Conservation (phyloP, 2,888 invertebrate genomes). For the Sminthurinus aureus region DNA sequence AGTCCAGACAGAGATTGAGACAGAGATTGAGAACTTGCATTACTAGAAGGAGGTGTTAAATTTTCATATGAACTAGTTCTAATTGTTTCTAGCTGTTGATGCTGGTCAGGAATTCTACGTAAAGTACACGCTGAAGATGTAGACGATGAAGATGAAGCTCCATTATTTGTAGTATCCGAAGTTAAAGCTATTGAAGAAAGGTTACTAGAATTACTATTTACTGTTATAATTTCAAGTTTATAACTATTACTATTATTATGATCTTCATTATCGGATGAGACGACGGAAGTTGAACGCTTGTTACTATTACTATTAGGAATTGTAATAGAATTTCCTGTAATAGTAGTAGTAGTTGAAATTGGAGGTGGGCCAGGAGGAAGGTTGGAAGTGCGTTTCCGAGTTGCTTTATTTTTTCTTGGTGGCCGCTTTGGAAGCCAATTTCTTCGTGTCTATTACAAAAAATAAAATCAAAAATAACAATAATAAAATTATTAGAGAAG, state of each 20-base stretch:
- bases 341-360: not conserved
- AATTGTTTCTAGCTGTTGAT: not conserved
- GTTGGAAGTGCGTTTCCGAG: not conserved
- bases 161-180: not conserved
- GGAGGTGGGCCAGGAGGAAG: not conserved
- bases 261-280: slow-evolving; percentile 6
- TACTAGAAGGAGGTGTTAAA: not conserved
- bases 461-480: slow-evolving; percentile 2
- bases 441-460: slow-evolving; percentile 47
- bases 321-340: too few species aligned
- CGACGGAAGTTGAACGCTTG: not conserved
- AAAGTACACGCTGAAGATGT: not conserved
- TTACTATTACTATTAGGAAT: not conserved
- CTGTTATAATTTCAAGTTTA: not conserved
- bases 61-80: not conserved
- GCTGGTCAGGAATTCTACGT: not conserved
- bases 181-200: too few species aligned
- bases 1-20: not conserved
- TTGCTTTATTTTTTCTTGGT: slow-evolving; percentile 42
- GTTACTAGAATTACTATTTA: too few species aligned
- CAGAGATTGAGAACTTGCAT: not conserved
- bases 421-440: slow-evolving; percentile 56
- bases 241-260: not conserved
- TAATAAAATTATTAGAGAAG: not conserved
- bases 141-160: not conserved